Evolutionary conservation across 1,140 invertebrate genomes (phyloP), one percentile per base, ranked within the genome.

Genomic region (Cotesia vestalis): DNA sequence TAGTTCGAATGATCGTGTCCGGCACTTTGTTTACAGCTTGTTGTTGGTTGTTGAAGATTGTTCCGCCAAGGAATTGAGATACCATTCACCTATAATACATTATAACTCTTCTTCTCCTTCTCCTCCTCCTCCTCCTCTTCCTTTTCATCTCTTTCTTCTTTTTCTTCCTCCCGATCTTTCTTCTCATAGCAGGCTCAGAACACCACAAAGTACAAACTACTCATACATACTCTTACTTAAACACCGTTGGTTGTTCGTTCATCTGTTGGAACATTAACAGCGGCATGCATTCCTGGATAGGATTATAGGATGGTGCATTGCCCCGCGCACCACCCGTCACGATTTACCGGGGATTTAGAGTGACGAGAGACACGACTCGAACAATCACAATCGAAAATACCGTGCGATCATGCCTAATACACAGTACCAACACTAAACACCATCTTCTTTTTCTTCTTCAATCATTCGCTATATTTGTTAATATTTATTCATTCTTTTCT

Each of bases 21-120:
- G 66, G 14, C 62, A 62, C 67, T 71, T 69, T 69, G 66, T 73
- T 72, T 66, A 64, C 70, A 72, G 70, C 70, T 72, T 72, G 70
- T 67, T 72, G 53, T 53, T 66, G 70, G 66, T 72, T 72, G 55
- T 66, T 72, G 53, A 36, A 72, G 70, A 72, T 72, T 72, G 55
- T 66, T 72, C 64, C 55, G 55, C 38, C 53, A 66, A 57, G 64
- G 66, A 66, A 72, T 72, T 72, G 70, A 72, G 70, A 72, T 72
- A 72, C 52, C 64, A 57, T 72, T 46, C 17, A 52, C 63, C 36
- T 66, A 46, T 46, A 46, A 66, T 46, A 66, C 46, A 66, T 40
- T 62, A 62, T 62, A 53, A 46, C 38, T 46, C 71, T 69, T 68
- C 71, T 36, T 35, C 51, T 61, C n/a, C n/a, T n/a, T n/a, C n/a